Conservation (phyloP, 2,797 vertebrate species). For the Mus caroli region DNA sequence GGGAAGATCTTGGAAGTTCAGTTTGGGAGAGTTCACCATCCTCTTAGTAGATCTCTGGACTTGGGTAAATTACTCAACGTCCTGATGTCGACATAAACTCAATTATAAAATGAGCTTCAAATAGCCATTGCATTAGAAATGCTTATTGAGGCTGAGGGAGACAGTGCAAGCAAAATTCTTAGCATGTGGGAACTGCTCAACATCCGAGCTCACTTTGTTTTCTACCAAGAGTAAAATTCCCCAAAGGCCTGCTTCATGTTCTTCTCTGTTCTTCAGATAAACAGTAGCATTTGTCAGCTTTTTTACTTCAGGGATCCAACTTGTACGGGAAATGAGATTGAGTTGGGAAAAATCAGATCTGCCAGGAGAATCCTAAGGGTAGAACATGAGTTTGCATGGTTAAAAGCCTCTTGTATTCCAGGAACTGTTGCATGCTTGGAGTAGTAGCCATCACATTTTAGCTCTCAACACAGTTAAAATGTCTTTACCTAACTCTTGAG, state of each 20-base stretch:
- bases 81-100: background rate
- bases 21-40: background rate
- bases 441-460: background rate
- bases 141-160: background rate
- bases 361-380: background rate
- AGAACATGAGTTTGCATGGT: background rate
- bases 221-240: background rate
- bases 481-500: background rate
- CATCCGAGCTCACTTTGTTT: background rate
- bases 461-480: background rate
- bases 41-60: background rate
- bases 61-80: background rate
- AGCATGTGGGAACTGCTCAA: background rate
- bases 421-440: too few relatives aligned
- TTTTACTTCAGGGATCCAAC: background rate
- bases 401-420: background rate
- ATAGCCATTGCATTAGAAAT: background rate
- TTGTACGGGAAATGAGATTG: background rate
- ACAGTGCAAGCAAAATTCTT: background rate
- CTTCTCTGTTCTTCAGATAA: constrained; percentile 27
- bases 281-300: background rate
- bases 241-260: background rate
- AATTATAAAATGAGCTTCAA: background rate
- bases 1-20: background rate
- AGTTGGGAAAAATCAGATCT: background rate